Percentiles rank a stretch among this genome's conserved stretches.
These are phyloP conservation scores for Hydrolagus colliei DNA, from an alignment of 2,797 vertebrate species.

Conservation along the genomic window DNA sequence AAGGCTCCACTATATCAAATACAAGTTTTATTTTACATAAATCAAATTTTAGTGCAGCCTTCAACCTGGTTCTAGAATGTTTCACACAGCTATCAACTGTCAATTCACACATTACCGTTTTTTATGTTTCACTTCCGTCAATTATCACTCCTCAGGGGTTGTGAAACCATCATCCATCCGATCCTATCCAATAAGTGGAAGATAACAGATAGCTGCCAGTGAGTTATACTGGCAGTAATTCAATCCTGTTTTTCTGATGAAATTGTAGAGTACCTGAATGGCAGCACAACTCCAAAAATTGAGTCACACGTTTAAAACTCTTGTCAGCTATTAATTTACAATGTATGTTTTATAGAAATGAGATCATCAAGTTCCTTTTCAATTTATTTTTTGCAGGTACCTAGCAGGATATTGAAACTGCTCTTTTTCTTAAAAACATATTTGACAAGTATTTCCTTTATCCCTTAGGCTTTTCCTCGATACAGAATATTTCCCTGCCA, in stretches of 20 bases:
- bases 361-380: background rate
- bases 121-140: slow-evolving; percentile 16
- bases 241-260: slow-evolving; percentile 19
- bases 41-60: too few species aligned
- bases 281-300: slow-evolving; percentile 12
- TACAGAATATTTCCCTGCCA: too few species aligned
- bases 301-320: slow-evolving; percentile 4
- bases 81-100: background rate
- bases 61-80: too few species aligned
- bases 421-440: too few species aligned
- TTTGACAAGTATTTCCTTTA: too few species aligned
- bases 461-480: too few species aligned
- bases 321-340: slow-evolving; percentile 24
- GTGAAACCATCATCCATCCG: slow-evolving; percentile 9
- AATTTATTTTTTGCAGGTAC: background rate
- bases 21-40: too few species aligned
- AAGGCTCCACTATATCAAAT: too few species aligned
- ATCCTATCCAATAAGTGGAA: slow-evolving; percentile 3
- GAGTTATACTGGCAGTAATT: slow-evolving; percentile 7
- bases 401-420: too few species aligned
- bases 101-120: slow-evolving; percentile 9
- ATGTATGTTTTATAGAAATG: background rate
- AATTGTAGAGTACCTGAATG: background rate
- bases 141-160: background rate
- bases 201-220: slow-evolving; percentile 27